Evolutionary conservation across 2,113 vertebrate species (phyloP).

Genomic region (Rana temporaria): DNA sequence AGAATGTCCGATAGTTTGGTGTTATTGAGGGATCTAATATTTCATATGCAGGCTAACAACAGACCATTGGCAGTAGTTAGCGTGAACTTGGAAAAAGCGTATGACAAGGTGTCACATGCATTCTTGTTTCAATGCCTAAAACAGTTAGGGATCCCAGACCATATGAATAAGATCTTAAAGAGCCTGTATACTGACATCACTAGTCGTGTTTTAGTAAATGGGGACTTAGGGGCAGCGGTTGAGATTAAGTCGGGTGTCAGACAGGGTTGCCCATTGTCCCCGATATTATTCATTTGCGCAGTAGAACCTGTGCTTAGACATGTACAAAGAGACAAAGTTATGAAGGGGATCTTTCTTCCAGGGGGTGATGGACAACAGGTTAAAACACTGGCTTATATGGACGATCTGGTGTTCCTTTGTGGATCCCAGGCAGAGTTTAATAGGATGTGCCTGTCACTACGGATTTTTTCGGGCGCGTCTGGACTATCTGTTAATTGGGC

Average conservation of each 20-base stretch:
- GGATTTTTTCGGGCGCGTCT: not conserved
- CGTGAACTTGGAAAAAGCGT: not conserved
- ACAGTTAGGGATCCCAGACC: no score
- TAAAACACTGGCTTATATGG: conserved; percentile 5
- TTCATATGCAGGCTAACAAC: no score
- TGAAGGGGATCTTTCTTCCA: not conserved
- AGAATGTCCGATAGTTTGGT: no score
- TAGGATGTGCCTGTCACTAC: not conserved
- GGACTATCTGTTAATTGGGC: not conserved
- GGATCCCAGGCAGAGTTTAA: not conserved
- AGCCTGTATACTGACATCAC: no score
- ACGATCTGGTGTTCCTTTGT: not conserved
- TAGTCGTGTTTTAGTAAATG: not conserved
- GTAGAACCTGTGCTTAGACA: not conserved
- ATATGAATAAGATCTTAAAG: no score
- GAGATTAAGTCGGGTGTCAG: not conserved
- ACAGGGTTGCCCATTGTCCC: not conserved
- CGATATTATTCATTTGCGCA: not conserved
- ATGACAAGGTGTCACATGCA: not conserved
- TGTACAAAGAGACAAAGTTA: not conserved
- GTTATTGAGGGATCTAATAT: no score
- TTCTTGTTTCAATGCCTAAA: no score
- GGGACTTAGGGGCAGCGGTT: not conserved
- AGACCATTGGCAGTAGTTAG: no score
- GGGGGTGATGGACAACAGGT: not conserved